These are phyloP conservation scores for Sciurus niger DNA, from an alignment of 2,113 vertebrate genomes.

Conservation along the genomic window DNA sequence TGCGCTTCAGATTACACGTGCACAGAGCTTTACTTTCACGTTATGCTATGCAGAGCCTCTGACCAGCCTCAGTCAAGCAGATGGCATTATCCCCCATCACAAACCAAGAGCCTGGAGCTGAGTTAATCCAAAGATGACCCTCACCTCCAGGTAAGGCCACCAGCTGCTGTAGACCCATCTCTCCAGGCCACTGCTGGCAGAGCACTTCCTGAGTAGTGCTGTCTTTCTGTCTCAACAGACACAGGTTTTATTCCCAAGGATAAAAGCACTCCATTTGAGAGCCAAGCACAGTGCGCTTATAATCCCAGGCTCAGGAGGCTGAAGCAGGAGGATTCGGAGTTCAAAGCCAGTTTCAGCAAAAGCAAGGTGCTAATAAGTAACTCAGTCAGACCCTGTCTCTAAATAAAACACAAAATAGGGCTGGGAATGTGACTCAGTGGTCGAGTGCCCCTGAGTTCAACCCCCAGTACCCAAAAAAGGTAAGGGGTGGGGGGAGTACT, in stretches of 20 bases:
- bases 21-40: neutral
- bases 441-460: too few species aligned
- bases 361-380: too few species aligned
- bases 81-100: neutral
- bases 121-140: neutral
- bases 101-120: neutral
- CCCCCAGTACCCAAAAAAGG: too few species aligned
- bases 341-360: too few species aligned
- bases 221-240: neutral
- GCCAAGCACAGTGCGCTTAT: too few species aligned
- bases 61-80: conserved; percentile 14
- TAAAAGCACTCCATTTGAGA: neutral
- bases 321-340: too few species aligned
- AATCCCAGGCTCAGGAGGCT: too few species aligned
- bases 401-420: too few species aligned
- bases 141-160: neutral
- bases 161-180: neutral
- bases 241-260: neutral
- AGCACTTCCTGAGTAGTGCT: neutral
- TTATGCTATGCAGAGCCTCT: neutral
- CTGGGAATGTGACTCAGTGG: too few species aligned
- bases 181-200: neutral
- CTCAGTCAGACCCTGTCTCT: too few species aligned
- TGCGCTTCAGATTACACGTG: conserved; percentile 24
- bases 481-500: neutral